phyloP scores from a whole-genome alignment of 2,797 vertebrate genomes.

The Ficedula albicollis region DNA sequence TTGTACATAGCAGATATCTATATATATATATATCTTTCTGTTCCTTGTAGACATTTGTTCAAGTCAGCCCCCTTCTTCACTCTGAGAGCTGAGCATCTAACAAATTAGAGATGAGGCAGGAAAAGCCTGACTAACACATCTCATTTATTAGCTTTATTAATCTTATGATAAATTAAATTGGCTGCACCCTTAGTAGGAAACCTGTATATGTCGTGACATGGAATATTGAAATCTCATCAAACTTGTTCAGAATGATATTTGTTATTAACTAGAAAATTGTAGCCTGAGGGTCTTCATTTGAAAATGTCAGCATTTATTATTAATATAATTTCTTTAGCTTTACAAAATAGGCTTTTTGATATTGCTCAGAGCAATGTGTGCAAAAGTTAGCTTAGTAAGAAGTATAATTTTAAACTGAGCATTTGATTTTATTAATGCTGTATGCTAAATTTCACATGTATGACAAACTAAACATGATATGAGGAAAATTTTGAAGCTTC shows the following conservation, averaged over 20 bases:
- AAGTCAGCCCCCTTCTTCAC: neutral
- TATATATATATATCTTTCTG: neutral
- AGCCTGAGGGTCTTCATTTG: neutral
- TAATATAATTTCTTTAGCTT: neutral
- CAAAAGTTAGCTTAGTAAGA: neutral
- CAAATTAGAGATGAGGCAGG: neutral
- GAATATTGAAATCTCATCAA: constrained; percentile 6
- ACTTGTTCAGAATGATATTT: neutral
- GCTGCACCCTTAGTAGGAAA: neutral
- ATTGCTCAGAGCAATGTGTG: neutral
- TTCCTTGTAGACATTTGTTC: neutral
- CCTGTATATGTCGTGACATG: neutral
- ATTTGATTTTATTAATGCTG: neutral
- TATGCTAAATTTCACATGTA: neutral
- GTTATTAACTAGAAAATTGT: constrained; percentile 17
- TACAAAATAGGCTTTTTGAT: neutral
- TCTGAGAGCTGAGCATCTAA: neutral
- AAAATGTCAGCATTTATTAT: constrained; percentile 48
- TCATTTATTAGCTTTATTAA: constrained; percentile 24
- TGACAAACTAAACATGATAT: neutral
- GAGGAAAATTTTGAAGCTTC: neutral
- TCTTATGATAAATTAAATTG: constrained; percentile 1
- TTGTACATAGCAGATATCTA: neutral
- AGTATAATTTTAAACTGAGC: neutral
- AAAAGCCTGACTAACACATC: neutral